Evolutionary conservation across 2,113 vertebrate species (phyloP).

Genomic region (Cettia cetti): DNA sequence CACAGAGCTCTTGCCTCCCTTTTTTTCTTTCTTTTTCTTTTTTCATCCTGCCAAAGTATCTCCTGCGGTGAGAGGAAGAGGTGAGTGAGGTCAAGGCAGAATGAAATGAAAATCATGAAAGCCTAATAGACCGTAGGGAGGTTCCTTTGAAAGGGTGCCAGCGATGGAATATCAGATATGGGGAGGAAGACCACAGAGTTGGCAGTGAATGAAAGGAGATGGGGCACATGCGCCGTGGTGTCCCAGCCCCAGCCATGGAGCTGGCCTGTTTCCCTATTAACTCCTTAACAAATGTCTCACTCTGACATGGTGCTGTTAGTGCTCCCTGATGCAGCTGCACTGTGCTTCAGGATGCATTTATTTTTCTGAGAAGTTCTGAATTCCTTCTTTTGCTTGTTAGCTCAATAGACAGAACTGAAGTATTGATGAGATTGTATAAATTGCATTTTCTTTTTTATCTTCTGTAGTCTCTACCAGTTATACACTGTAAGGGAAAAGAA

Average conservation of each 20-base stretch:
- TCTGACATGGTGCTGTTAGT: background rate
- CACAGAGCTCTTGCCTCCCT: background rate
- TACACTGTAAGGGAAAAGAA: background rate
- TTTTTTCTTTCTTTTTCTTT: background rate
- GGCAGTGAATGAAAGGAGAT: conserved; percentile 3
- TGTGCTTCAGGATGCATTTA: background rate
- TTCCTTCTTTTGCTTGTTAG: background rate
- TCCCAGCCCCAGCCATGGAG: background rate
- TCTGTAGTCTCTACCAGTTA: background rate
- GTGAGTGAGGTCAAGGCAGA: conserved; percentile 21
- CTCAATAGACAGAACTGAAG: background rate
- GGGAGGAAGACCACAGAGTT: background rate
- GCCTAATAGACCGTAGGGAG: conserved; percentile 32
- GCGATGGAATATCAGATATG: background rate
- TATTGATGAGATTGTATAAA: background rate
- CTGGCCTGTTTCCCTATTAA: background rate
- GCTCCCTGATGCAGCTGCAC: background rate
- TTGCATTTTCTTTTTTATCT: background rate
- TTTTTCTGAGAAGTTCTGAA: background rate
- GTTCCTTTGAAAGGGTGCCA: conserved; percentile 29
- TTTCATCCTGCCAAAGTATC: background rate
- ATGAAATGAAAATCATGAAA: conserved; percentile 29
- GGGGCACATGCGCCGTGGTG: fast-evolving
- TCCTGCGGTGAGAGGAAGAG: background rate
- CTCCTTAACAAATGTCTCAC: background rate